A percentile compares a stretch with the other conserved stretches of the same genome.
Evolutionary conservation across 2,797 vertebrate species (phyloP).

Genomic region (Sus cebifrons): DNA sequence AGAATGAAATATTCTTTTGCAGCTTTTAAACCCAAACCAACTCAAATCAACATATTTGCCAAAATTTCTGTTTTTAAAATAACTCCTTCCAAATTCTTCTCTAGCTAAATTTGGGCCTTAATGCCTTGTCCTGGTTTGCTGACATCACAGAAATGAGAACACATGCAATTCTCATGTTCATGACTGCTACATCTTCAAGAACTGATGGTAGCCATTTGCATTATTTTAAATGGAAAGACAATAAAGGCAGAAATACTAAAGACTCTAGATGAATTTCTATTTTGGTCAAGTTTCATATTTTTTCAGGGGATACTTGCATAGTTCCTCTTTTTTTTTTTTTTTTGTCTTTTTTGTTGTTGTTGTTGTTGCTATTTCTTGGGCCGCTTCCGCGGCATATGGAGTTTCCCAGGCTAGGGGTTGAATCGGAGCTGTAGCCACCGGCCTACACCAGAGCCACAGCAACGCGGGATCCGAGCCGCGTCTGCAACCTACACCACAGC

Average conservation of each 20-base stretch:
- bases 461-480: no score
- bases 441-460: no score
- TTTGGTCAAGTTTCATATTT: neutral
- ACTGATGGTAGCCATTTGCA: neutral
- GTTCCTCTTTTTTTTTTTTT: neutral
- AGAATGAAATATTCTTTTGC: conserved; percentile 14
- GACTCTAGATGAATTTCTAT: conserved; percentile 18
- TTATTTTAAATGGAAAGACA: conserved; percentile 49
- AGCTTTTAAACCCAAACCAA: conserved; percentile 62
- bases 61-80: conserved; percentile 44
- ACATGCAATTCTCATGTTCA: neutral
- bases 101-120: neutral
- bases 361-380: no score
- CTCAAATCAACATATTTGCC: conserved; percentile 53
- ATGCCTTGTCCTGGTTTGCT: neutral
- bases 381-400: no score
- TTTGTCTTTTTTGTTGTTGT: no score
- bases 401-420: no score
- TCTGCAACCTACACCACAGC: no score
- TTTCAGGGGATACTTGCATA: neutral
- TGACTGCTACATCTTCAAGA: neutral
- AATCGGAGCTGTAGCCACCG: no score
- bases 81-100: conserved; percentile 44
- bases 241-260: conserved; percentile 16
- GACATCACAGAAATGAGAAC: conserved; percentile 12